A percentile compares a stretch with the other conserved stretches of the same genome.
phyloP scores from a whole-genome alignment of 2,113 vertebrate genomes.

The Xerus inauris region DNA sequence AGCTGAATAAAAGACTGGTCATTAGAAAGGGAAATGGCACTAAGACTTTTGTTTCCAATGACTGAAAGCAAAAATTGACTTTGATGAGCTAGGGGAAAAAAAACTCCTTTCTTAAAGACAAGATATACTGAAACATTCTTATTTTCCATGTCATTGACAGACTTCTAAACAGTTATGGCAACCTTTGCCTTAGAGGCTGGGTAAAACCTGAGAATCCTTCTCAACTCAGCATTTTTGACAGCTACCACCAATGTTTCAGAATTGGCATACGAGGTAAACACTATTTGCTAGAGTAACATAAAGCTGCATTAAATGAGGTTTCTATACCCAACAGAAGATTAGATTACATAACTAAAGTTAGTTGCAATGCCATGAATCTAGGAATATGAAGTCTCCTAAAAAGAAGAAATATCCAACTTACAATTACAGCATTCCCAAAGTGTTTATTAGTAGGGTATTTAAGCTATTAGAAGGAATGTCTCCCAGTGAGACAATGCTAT shows the following conservation, averaged over 20 bases:
- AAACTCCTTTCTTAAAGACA: neutral
- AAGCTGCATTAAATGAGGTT: neutral
- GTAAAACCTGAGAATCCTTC: neutral
- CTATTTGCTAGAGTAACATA: neutral
- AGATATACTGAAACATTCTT: neutral
- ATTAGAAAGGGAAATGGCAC: neutral
- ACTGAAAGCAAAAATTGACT: neutral
- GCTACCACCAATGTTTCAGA: neutral
- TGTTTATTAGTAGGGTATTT: constrained; percentile 37
- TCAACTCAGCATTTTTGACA: neutral
- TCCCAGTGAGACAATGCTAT: constrained; percentile 53
- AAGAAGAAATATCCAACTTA: neutral
- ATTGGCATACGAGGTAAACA: neutral
- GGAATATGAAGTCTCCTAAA: constrained; percentile 27
- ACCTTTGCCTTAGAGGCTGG: neutral
- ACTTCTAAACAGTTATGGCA: neutral
- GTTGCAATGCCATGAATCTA: neutral
- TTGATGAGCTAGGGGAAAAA: neutral
- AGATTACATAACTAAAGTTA: neutral
- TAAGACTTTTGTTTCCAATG: neutral
- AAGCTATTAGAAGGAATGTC: constrained; percentile 16
- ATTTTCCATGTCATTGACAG: neutral
- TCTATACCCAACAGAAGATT: neutral
- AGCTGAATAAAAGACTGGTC: neutral
- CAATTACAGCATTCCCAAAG: constrained; percentile 19